Evolutionary conservation across 1,140 invertebrate genomes (phyloP).

Genomic region (Melitaea cinxia): DNA sequence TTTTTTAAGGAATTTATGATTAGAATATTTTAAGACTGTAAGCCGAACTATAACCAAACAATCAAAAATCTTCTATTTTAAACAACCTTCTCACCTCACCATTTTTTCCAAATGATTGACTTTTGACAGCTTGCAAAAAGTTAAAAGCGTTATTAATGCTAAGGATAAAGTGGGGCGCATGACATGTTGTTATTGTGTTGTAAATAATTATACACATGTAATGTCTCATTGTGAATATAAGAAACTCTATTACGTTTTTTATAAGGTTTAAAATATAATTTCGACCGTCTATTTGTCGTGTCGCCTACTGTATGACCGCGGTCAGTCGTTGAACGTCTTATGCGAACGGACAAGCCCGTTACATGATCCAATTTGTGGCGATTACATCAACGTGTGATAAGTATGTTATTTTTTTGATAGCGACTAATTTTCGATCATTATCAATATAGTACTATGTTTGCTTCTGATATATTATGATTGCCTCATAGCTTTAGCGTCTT

Average conservation of each 20-base stretch:
- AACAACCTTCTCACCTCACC: slow-evolving; percentile 1
- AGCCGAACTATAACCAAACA: not conserved
- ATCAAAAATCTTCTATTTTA: not conserved
- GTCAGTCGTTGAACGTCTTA: slow-evolving; percentile 48
- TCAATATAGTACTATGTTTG: slow-evolving; percentile 28
- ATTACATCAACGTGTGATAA: slow-evolving; percentile 54
- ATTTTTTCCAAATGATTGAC: slow-evolving; percentile 6
- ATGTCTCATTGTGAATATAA: not conserved
- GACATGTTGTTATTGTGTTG: slow-evolving; percentile 45
- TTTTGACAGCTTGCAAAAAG: slow-evolving; percentile 29
- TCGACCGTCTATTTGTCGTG: not conserved
- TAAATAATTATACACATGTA: slow-evolving; percentile 52
- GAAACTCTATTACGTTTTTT: not conserved
- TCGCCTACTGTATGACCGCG: slow-evolving; percentile 38
- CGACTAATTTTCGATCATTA: slow-evolving; percentile 34
- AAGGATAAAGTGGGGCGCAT: slow-evolving; percentile 27
- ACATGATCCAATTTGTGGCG: slow-evolving; percentile 53
- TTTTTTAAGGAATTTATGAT: too few species aligned
- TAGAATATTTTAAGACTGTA: too few species aligned
- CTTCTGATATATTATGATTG: slow-evolving; percentile 13
- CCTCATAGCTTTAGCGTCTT: slow-evolving; percentile 9
- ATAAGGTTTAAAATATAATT: slow-evolving; percentile 21
- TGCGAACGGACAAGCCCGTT: slow-evolving; percentile 62
- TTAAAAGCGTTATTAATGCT: slow-evolving; percentile 19
- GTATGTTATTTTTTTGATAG: slow-evolving; percentile 37